phyloP scores from a whole-genome alignment of 2,113 vertebrate species.

The Sisor rabdophorus region DNA sequence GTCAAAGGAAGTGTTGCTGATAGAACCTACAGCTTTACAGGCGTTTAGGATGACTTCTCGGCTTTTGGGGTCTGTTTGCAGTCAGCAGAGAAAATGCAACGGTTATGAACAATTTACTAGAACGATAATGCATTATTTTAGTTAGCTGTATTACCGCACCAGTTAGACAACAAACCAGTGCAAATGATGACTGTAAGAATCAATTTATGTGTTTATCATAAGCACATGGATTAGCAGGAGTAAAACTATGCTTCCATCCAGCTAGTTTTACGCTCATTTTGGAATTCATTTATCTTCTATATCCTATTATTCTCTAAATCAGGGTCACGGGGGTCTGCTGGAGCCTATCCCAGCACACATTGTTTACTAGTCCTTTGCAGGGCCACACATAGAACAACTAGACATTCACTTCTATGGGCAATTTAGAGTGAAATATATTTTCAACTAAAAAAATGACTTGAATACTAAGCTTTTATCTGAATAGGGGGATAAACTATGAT shows the following conservation, averaged over 20 bases:
- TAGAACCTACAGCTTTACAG: conserved; percentile 92
- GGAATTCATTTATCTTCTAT: no score
- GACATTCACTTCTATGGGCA: no score
- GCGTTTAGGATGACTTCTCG: conserved; percentile 91
- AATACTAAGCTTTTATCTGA: no score
- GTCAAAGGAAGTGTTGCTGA: conserved; percentile 89
- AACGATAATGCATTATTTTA: background rate
- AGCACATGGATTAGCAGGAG: conserved; percentile 13
- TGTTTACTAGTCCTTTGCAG: no score
- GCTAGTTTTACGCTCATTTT: no score
- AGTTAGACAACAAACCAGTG: background rate
- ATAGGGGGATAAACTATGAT: no score
- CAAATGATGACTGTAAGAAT: background rate
- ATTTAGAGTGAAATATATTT: no score
- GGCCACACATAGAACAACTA: no score
- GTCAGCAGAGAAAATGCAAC: background rate
- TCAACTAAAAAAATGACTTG: no score
- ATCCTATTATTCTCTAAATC: no score
- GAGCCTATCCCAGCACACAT: no score
- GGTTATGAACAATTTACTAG: background rate
- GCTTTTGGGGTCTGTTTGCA: conserved; percentile 84
- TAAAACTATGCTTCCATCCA: background rate
- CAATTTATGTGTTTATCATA: background rate
- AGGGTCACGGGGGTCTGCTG: no score
- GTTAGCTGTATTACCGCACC: background rate